Evolutionary conservation across 2,888 invertebrate genomes (phyloP).

Genomic region (Onchidella celtica): DNA sequence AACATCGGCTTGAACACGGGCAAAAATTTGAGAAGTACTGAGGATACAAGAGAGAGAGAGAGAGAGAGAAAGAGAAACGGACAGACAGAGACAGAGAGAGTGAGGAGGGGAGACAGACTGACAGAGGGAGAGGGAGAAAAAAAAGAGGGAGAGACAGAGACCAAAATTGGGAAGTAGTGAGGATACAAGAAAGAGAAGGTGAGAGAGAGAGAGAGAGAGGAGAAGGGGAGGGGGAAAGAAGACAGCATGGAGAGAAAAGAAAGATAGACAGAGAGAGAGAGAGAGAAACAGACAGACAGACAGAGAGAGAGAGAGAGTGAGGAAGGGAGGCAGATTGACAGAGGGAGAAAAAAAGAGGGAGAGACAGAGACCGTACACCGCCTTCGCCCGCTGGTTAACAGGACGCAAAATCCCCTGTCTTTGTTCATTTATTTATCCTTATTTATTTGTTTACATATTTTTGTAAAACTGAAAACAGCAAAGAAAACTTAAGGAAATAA

Average conservation of each 20-base stretch:
- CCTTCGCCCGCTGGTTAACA: too few species aligned
- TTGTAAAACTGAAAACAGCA: too few species aligned
- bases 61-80: too few species aligned
- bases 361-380: too few species aligned
- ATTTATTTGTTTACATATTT: too few species aligned
- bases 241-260: neutral
- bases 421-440: too few species aligned
- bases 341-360: conserved; percentile 1
- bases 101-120: neutral
- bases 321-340: neutral
- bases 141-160: neutral
- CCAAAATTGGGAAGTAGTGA: neutral
- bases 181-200: neutral
- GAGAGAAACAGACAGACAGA: neutral
- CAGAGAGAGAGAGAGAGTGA: neutral
- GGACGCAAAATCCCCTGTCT: too few species aligned
- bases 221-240: neutral
- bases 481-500: too few species aligned
- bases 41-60: neutral
- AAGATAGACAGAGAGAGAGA: neutral
- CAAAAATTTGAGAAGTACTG: too few species aligned
- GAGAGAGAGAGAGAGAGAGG: neutral
- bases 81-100: too few species aligned
- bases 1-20: too few species aligned
- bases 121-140: neutral